Evolutionary conservation across 2,113 vertebrate genomes (phyloP).

Genomic region (Protomyctophum bolini): DNA sequence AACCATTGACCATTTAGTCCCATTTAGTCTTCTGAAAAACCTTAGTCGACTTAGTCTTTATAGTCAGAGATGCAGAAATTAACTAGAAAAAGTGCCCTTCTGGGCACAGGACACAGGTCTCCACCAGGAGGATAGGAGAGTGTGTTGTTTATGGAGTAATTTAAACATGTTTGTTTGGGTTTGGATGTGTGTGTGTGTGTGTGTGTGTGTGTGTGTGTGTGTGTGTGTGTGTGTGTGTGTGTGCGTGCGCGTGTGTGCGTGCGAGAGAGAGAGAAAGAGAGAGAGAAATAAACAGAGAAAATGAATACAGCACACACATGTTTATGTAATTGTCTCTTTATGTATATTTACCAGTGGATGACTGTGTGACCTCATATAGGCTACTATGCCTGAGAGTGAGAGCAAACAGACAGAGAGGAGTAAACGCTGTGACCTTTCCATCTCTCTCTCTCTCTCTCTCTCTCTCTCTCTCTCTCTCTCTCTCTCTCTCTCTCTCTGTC

Average conservation of each 20-base stretch:
- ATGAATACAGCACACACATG: not conserved
- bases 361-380: no score
- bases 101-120: no score
- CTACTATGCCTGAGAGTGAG: not conserved
- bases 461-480: not conserved
- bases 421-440: slow-evolving; percentile 20
- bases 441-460: not conserved
- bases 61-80: no score
- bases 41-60: no score
- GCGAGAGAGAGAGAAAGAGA: not conserved
- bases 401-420: slow-evolving; percentile 9
- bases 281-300: not conserved
- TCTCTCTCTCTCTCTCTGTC: not conserved
- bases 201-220: not conserved
- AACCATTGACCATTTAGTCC: no score
- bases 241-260: no score
- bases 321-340: not conserved
- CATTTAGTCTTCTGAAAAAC: no score
- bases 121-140: no score
- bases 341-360: not conserved
- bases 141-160: no score
- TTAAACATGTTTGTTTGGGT: no score
- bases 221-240: not conserved
- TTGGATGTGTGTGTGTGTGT: not conserved
- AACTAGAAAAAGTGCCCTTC: no score